Conservation (phyloP, 2,113 vertebrate genomes). For the Vulpes ferrilata region DNA sequence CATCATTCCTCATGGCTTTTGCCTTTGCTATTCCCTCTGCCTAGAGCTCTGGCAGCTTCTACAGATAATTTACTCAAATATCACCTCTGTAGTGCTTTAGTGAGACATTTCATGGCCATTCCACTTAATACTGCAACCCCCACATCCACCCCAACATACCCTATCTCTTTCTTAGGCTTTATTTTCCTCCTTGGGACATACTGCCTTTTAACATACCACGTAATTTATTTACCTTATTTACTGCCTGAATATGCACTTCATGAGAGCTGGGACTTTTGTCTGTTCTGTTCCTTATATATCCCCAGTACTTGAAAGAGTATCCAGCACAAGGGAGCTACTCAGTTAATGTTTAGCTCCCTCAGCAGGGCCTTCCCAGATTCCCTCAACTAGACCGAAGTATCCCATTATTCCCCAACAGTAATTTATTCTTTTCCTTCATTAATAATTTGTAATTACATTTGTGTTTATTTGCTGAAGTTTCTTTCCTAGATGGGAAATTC, state of each 20-base stretch:
- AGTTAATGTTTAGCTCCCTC: neutral
- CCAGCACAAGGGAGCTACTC: neutral
- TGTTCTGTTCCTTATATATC: neutral
- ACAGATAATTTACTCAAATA: neutral
- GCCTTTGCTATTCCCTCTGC: neutral
- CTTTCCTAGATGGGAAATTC: conserved; percentile 20
- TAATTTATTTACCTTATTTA: conserved; percentile 26
- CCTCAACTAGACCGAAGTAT: conserved; percentile 21
- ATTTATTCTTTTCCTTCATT: conserved; percentile 20
- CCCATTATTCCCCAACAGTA: neutral
- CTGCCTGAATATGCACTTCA: neutral
- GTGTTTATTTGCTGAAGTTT: conserved; percentile 11
- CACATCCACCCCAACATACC: neutral
- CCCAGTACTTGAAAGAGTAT: neutral
- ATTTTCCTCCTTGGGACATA: neutral
- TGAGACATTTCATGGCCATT: neutral
- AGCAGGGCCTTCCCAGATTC: conserved; percentile 10
- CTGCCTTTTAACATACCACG: neutral
- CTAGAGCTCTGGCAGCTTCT: neutral
- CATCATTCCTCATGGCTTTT: neutral
- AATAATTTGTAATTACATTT: conserved; percentile 22
- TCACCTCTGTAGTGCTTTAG: neutral
- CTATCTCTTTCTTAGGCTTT: neutral
- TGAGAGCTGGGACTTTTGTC: neutral
- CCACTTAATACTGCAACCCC: neutral